Conservation (phyloP, 1,140 invertebrate species). For the Sminthurinus signatus region DNA sequence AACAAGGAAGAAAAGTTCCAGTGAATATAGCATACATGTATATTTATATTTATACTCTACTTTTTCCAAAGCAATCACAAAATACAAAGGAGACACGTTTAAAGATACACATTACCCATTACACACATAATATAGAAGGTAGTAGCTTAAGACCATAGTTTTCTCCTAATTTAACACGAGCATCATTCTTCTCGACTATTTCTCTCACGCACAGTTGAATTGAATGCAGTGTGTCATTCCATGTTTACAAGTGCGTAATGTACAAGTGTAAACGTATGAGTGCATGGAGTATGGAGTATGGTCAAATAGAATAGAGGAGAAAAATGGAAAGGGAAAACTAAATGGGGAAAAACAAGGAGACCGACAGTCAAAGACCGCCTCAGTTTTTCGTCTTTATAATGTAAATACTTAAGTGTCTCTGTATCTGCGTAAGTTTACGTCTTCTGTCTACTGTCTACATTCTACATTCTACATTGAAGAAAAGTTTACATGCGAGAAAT, state of each 20-base stretch:
- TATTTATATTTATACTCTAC: not conserved
- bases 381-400: too few species aligned
- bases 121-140: too few species aligned
- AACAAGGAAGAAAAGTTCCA: conserved; percentile 12
- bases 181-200: not conserved
- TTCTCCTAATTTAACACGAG: not conserved
- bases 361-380: too few species aligned
- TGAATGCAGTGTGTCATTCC: not conserved
- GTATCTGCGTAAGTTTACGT: too few species aligned
- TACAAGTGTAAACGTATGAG: not conserved
- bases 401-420: too few species aligned
- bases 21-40: not conserved
- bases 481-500: too few species aligned
- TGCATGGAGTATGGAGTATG: not conserved
- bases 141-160: not conserved
- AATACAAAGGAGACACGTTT: too few species aligned
- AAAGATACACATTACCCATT: too few species aligned
- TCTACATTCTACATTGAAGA: too few species aligned
- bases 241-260: not conserved
- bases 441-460: too few species aligned
- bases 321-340: not conserved
- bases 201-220: not conserved
- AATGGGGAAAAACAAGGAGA: too few species aligned
- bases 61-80: too few species aligned
- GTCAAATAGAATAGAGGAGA: not conserved